Conservation (phyloP, 2,888 invertebrate genomes). For the Bibio marci region DNA sequence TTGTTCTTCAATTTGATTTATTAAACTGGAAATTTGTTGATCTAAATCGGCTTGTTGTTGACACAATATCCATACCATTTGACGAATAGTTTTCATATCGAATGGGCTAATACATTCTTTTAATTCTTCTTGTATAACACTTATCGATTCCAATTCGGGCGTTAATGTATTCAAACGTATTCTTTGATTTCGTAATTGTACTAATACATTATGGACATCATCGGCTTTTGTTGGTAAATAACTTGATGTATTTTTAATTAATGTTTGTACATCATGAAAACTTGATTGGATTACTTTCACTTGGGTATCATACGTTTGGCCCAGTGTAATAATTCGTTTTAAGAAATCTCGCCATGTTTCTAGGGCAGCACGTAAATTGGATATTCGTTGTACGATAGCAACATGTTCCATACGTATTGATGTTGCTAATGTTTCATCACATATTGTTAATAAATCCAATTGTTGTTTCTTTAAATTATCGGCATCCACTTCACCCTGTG, state of each 20-base stretch:
- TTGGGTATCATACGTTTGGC: slow-evolving; percentile 44
- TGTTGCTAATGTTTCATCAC: slow-evolving; percentile 59
- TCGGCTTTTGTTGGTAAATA: slow-evolving; percentile 39
- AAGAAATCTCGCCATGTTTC: slow-evolving; percentile 69
- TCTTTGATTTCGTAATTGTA: slow-evolving; percentile 41
- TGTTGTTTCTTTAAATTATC: slow-evolving; percentile 46
- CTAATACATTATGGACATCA: slow-evolving; percentile 44
- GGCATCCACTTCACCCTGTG: slow-evolving; percentile 47
- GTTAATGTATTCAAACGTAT: slow-evolving; percentile 29
- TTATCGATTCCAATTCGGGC: slow-evolving; percentile 49
- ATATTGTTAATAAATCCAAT: slow-evolving; percentile 45
- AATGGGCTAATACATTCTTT: slow-evolving; percentile 71
- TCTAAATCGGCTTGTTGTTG: slow-evolving; percentile 70
- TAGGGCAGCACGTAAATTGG: slow-evolving; percentile 60
- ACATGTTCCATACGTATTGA: slow-evolving; percentile 69
- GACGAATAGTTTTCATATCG: slow-evolving; percentile 65
- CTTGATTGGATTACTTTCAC: slow-evolving; percentile 38
- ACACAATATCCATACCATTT: slow-evolving; percentile 57
- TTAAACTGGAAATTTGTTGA: slow-evolving; percentile 53
- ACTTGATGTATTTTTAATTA: slow-evolving; percentile 38
- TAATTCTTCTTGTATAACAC: slow-evolving; percentile 60
- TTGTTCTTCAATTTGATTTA: slow-evolving; percentile 56
- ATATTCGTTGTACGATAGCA: slow-evolving; percentile 57
- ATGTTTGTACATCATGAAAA: slow-evolving; percentile 47
- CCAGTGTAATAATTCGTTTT: slow-evolving; percentile 43